Evolutionary conservation across 1,140 invertebrate genomes (phyloP).

Genomic region (Adelges cooleyi): DNA sequence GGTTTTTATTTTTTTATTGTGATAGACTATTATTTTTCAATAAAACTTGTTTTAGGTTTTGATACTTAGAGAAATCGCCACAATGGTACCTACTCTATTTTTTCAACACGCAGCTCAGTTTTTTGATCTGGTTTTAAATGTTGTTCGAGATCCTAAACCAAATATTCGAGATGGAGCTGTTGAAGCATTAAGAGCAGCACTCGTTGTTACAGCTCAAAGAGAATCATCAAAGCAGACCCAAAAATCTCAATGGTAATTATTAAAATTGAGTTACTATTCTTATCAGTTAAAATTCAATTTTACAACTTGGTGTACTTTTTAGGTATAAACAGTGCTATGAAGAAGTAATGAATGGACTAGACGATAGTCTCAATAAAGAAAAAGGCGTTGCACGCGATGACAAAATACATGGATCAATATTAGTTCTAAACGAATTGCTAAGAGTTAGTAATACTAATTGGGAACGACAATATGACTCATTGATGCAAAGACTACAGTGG

Average conservation of each 20-base stretch:
- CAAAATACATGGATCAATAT: conserved; percentile 78
- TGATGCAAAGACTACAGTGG: conserved; percentile 46
- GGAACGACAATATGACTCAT: conserved; percentile 65
- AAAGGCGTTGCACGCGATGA: conserved; percentile 78
- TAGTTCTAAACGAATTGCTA: conserved; percentile 90
- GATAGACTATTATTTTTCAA: no score
- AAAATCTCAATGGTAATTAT: conserved; percentile 69
- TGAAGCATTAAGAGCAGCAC: conserved; percentile 79
- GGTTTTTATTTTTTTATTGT: neutral
- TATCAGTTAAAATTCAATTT: neutral
- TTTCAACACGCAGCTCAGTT: conserved; percentile 95
- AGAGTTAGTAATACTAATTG: conserved; percentile 82
- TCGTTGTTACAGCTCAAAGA: conserved; percentile 86
- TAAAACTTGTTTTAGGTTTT: conserved; percentile 47
- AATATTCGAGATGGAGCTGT: conserved; percentile 83
- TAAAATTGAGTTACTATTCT: neutral
- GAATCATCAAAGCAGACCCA: conserved; percentile 83
- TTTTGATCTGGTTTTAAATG: conserved; percentile 90
- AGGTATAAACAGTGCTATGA: conserved; percentile 77
- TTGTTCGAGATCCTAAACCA: conserved; percentile 84
- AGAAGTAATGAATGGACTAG: conserved; percentile 70
- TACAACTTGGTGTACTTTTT: conserved; percentile 6
- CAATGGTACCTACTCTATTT: conserved; percentile 94
- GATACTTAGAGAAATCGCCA: conserved; percentile 83
- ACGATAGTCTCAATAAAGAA: conserved; percentile 51